Percentiles rank a stretch among this genome's conserved stretches.
phyloP scores from a whole-genome alignment of 2,797 vertebrate genomes.

The Helostoma temminkii region DNA sequence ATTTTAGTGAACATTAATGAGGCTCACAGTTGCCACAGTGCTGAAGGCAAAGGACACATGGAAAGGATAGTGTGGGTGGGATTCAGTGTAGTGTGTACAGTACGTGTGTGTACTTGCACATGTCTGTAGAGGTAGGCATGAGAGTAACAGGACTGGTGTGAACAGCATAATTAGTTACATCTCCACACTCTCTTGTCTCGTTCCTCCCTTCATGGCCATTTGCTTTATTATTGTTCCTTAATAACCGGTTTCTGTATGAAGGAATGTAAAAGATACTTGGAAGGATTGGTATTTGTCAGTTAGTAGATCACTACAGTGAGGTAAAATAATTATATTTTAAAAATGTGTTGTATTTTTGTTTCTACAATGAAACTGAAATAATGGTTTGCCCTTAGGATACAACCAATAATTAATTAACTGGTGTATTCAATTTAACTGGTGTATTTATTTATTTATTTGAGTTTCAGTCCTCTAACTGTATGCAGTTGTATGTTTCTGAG shows the following conservation, averaged over 20 bases:
- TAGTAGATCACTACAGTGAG: background rate
- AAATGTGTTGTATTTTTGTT: background rate
- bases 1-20: constrained; percentile 30
- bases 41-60: constrained; percentile 40
- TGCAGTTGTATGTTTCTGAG: constrained; percentile 4
- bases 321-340: background rate
- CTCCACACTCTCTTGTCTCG: constrained; percentile 3
- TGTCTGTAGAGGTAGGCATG: constrained; percentile 6
- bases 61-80: constrained; percentile 12
- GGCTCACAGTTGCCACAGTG: constrained; percentile 23
- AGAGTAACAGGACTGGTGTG: constrained; percentile 18
- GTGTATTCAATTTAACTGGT: background rate
- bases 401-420: background rate
- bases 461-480: constrained; percentile 5
- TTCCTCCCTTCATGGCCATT: constrained; percentile 12
- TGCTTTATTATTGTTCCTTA: constrained; percentile 13
- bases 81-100: background rate
- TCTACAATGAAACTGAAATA: background rate
- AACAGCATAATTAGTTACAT: constrained; percentile 55
- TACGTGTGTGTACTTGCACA: background rate
- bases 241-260: background rate
- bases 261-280: background rate
- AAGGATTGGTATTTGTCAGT: background rate
- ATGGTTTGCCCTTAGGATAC: background rate
- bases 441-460: background rate